Base-by-base conservation (phyloP, 2,797 vertebrate species). In the Coregonus suidteri region DNA sequence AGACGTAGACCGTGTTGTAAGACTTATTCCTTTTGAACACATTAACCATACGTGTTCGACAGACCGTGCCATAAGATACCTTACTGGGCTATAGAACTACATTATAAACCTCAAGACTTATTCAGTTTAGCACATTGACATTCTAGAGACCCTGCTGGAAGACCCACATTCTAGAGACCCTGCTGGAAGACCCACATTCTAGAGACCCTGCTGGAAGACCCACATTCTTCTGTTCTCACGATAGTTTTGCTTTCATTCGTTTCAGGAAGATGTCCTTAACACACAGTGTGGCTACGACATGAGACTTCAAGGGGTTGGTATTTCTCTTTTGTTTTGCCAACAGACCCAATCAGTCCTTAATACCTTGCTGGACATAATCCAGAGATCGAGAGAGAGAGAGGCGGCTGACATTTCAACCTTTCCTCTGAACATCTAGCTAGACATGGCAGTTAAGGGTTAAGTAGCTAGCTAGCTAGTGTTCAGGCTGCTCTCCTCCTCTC, bases 251-350 rank as follows among this genome's bases (percentile, higher is more conserved):
- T 51, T 78, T 75, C 80, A 7, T 74, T 67, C 75, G 59, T 66
- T 53, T 84, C 86, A 97, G 96, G 96, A 96, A 86, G 97, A 98
- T 78, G 96, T 98, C 82, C 94, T 96, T 84, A 98, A 98, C 89
- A 98, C 96, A 0, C 97, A 98, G 86, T 98, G 96, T 83, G 97
- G 97, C 83, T 98, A 98, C 15, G 97, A 98, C 78, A 94, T 98
- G 75, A 95, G 96, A 41, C 94, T 87, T 81, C 84, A 96, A 87
- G 77, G 75, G 94, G 97, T 97, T 83, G 87, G 96, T 90, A 79
- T 87, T 51, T 64, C 35, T 16, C 7, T 18, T 18, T 1, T 71
- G 5, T 25, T 41, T n/a, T 13, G 4, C 14, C n/a, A 41, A 9
- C 41, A 41, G 41, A 41, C 41, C 1, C 41, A 41, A 47, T 41